phyloP scores from a whole-genome alignment of 2,888 invertebrate genomes.

The Leucophenga montana region DNA sequence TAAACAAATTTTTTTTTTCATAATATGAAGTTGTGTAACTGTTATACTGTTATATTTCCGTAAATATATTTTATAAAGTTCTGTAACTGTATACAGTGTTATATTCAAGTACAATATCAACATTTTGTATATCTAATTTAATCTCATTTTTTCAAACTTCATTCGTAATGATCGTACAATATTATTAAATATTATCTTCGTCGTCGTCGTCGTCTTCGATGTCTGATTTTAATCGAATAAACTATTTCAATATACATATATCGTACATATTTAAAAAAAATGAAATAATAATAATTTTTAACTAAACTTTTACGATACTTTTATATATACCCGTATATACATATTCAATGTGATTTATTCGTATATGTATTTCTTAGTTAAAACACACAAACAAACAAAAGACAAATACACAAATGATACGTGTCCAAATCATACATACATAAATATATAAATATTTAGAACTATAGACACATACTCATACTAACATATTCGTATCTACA shows the following conservation, averaged over 20 bases:
- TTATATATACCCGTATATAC: background rate
- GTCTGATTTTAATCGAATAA: constrained; percentile 7
- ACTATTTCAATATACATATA: background rate
- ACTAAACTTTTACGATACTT: constrained; percentile 5
- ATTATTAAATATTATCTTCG: background rate
- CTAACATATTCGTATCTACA: background rate
- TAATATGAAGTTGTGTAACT: constrained; percentile 19
- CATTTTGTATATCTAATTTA: constrained; percentile 44
- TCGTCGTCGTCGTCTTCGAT: constrained; percentile 2
- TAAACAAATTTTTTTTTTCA: constrained; percentile 44
- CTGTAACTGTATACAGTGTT: constrained; percentile 35
- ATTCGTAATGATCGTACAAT: constrained; percentile 2
- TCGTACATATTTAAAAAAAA: background rate
- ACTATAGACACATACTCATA: no score
- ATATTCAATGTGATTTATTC: constrained; percentile 10
- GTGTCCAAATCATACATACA: no score
- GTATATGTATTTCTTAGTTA: constrained; percentile 6
- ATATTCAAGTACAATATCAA: constrained; percentile 39
- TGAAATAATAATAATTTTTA: background rate
- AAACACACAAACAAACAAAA: constrained; percentile 1
- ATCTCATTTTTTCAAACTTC: constrained; percentile 26
- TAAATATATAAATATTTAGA: no score
- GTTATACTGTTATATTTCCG: constrained; percentile 28
- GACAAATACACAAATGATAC: background rate
- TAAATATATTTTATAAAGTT: constrained; percentile 38